Evolutionary conservation across 1,140 invertebrate genomes (phyloP), one percentile per base, ranked within the genome.

Genomic region (Leptinotarsa undecemlineata): DNA sequence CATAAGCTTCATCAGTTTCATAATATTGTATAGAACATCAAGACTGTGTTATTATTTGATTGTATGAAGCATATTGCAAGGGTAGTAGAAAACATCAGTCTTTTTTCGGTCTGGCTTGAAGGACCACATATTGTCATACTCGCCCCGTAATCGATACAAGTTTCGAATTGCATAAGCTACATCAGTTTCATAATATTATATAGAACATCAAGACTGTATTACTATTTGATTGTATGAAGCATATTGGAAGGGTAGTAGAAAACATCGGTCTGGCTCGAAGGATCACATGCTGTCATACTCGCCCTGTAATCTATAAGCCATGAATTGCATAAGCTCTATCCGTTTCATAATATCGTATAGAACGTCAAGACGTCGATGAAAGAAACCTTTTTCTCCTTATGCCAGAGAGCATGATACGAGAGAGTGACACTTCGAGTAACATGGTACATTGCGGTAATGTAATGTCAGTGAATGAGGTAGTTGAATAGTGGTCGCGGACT

Each of bases 361-460:
- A 61, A 19, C 33, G 0, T 11, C 33, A 42, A 42, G 8, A 42
- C 8, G 33, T 42, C 33, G 8, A 42, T 11, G 33, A 42, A 42
- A 42, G 33, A 11, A 42, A 42, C 33, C 33, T 42, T 42, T 42
- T 42, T 42, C 33, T 42, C 33, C 33, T 11, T 42, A 8, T 8
- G 33, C 33, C 8, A 42, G 33, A 42, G 33, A 42, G 33, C 33
- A 42, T 42, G 33, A 61, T 61, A n/a, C 20, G 5, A 61, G 17
- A 61, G 17, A 61, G 17, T 19, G 17, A 61, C 17, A 61, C 20
- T 63, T 63, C 19, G 19, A 63, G 62, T 63, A 63, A 63, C n/a
- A 63, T 19, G 23, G 62, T 63, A 63, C 19, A 21, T 19, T 63
- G 62, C 23, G 62, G 62, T 63, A 21, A 63, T 63, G 62, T 63